These are phyloP conservation scores for Leptoclinus maculatus DNA, from an alignment of 2,797 vertebrate species.

Conservation along the genomic window DNA sequence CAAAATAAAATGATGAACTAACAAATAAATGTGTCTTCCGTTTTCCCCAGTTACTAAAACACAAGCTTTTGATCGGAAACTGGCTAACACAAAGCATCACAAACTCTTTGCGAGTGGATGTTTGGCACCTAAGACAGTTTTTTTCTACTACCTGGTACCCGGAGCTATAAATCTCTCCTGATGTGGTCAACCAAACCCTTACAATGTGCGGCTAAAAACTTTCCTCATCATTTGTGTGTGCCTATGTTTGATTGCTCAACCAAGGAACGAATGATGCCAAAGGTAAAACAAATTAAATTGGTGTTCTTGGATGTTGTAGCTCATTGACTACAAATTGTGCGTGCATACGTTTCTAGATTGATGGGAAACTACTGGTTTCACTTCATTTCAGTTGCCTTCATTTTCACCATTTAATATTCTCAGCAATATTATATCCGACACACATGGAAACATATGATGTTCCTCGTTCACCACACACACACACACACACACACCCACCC, in stretches of 20 bases:
- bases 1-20: neutral
- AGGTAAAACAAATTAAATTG: neutral
- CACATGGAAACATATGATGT: conserved; percentile 6
- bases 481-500: neutral
- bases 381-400: conserved; percentile 11
- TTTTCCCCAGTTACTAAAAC: neutral
- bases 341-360: neutral
- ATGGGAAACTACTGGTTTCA: conserved; percentile 8
- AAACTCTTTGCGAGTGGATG: neutral
- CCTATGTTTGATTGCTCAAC: neutral
- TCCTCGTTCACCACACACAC: neutral
- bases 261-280: neutral
- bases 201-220: neutral
- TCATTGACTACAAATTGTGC: neutral
- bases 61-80: neutral
- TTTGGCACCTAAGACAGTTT: neutral
- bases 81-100: neutral
- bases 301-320: neutral
- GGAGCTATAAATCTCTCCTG: neutral
- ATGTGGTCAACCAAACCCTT: neutral
- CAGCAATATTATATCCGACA: conserved; percentile 8
- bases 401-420: neutral
- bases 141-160: neutral
- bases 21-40: neutral
- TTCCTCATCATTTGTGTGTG: neutral